phyloP scores from a whole-genome alignment of 1,140 invertebrate species.

The Reticulitermes speratus region DNA sequence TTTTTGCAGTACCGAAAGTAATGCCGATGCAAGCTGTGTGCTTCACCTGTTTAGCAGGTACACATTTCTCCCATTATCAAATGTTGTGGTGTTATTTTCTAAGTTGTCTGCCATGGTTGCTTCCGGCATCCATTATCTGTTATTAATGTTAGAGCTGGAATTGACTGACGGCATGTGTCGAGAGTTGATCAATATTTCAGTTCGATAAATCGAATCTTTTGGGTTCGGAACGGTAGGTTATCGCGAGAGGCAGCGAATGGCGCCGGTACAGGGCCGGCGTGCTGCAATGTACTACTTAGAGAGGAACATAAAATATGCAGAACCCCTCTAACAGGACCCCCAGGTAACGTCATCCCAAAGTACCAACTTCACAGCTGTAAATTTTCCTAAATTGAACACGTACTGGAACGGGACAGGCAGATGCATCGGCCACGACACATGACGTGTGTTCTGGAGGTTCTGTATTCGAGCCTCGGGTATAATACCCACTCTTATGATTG shows the following conservation, averaged over 20 bases:
- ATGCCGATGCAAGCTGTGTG: no score
- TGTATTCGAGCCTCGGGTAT: no score
- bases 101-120: background rate
- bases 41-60: background rate
- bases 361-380: background rate
- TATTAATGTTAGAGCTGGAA: background rate
- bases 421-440: no score
- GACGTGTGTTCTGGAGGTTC: no score
- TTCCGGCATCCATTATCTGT: background rate
- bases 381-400: background rate
- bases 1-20: no score
- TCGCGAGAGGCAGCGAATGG: background rate
- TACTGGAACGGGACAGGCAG: no score
- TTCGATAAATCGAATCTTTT: constrained; percentile 14
- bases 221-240: background rate
- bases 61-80: constrained; percentile 4
- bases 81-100: background rate
- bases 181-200: constrained; percentile 11
- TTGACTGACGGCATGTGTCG: constrained; percentile 12
- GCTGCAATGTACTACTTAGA: background rate
- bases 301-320: background rate
- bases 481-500: no score
- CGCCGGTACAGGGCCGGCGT: background rate
- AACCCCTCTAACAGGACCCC: background rate
- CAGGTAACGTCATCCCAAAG: background rate